A percentile compares a stretch with the other conserved stretches of the same genome.
Evolutionary conservation across 2,113 vertebrate genomes (phyloP).

Genomic region (Myotis brandtii): DNA sequence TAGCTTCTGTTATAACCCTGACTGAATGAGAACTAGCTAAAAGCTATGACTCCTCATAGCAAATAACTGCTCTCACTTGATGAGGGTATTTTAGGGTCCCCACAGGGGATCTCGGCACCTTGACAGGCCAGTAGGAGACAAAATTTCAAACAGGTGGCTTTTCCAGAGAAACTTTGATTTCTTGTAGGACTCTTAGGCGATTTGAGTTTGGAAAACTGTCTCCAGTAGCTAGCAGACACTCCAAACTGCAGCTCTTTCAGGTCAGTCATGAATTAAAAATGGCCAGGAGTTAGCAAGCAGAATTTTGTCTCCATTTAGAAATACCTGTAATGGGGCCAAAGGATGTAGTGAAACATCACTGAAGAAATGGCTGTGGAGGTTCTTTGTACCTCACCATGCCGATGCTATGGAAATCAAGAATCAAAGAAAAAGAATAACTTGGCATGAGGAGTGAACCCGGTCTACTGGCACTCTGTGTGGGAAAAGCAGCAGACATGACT

Average conservation of each 20-base stretch:
- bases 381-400: background rate
- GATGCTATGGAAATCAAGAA: conserved; percentile 9
- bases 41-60: background rate
- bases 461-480: background rate
- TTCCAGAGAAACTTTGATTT: background rate
- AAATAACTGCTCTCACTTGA: background rate
- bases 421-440: background rate
- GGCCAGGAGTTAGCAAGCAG: background rate
- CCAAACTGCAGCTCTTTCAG: background rate
- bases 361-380: background rate
- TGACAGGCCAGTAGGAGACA: background rate
- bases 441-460: background rate
- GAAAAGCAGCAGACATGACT: background rate
- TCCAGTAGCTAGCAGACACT: background rate
- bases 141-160: background rate
- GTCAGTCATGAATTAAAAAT: conserved; percentile 1
- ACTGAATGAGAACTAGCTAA: background rate
- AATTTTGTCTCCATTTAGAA: conserved; percentile 51
- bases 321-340: background rate
- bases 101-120: background rate
- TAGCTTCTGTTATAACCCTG: background rate
- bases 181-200: background rate
- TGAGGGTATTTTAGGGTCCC: background rate
- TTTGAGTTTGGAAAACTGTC: background rate
- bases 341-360: background rate